Evolutionary conservation across 2,113 vertebrate species (phyloP), one percentile per base, ranked within the genome.

Genomic region (Bubalus kerabau): DNA sequence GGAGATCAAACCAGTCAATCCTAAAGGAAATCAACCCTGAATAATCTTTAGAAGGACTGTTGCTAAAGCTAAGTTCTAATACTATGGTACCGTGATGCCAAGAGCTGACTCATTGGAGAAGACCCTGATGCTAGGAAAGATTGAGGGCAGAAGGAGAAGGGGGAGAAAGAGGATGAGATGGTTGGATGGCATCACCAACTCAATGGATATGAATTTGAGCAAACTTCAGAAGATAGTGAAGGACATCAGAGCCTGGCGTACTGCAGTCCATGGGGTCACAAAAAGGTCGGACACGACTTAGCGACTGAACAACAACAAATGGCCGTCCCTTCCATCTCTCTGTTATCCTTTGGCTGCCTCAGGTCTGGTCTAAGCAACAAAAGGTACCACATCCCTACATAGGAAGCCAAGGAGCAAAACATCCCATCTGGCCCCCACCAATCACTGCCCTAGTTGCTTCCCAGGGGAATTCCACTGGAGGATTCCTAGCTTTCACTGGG

Each of bases 361-460:
- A 2, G 21, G 14, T 36, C 60, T 40, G 4, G 3, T 94, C 52
- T 64, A 62, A 60, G 26, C 19, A 21, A 64, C 83, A 94, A 23
- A 87, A 4, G 36, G 40, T 62, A 40, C 36, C 19, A 84, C 8
- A 5, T 64, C 26, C 59, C 23, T 48, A 19, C 52, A 91, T 21
- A 91, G n/a, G 64, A 96, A 93, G 59, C 19, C 50, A 71, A 52
- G 46, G 40, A 94, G 23, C 28, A 54, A 87, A 95, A 74, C 4
- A 17, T 24, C 9, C 23, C 36, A 23, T 91, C 30, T 46, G 30
- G 36, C 2, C 2, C 32, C 57, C 30, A 15, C 30, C 10, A 24
- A 3, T 48, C 15, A 1, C 5, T 1, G 0, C 26, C 64, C 26
- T n/a, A 54, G 30, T 0, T 21, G 8, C 67, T 91, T 50, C 56